Evolutionary conservation across 2,113 vertebrate species (phyloP), one percentile per base, ranked within the genome.

Genomic region (Piaya cayana): DNA sequence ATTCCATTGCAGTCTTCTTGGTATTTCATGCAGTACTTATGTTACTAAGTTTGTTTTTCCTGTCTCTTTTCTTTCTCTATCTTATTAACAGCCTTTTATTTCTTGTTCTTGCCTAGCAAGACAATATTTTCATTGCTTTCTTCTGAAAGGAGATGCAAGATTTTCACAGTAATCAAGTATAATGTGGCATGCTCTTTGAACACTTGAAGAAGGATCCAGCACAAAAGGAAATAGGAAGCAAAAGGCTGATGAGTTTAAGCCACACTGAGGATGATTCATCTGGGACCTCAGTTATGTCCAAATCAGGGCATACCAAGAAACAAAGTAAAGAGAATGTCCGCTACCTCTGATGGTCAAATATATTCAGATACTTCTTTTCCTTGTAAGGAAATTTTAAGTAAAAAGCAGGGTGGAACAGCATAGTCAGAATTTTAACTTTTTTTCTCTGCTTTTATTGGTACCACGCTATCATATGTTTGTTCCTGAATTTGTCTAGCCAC

Each of bases 131-230:
- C 76, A 74, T 81, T 74, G 76, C 17, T 93, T 94, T 39, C 55
- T 74, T 81, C 68, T 74, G 67, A 86, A 82, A 90, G 39, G 36
- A 86, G 34, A 52, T 32, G 67, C 86, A 83, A 92, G 77, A 70
- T 81, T 58, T 90, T 90, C 86, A 82, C 43, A 55, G 80, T 47
- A 93, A 77, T 90, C 37, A 94, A 92, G 86, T 86, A 88, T 78
- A 93, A 95, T 68, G 76, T 60, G 19, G 52, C 80, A 45, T 86
- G 52, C 56, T 79, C 58, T 85, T 29, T 49, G 39, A 93, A 68
- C 62, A 30, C 47, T 75, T 96, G 75, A 83, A 88, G 90, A 85
- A 1, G 1, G 47, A 81, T 7, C 29, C 32, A 52, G 21, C 37
- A 64, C 36, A 88, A 83, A 76, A 92, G 23, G 21, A 90, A 93